Evolutionary conservation across 2,888 invertebrate genomes (phyloP).

Genomic region (Nineta flava): DNA sequence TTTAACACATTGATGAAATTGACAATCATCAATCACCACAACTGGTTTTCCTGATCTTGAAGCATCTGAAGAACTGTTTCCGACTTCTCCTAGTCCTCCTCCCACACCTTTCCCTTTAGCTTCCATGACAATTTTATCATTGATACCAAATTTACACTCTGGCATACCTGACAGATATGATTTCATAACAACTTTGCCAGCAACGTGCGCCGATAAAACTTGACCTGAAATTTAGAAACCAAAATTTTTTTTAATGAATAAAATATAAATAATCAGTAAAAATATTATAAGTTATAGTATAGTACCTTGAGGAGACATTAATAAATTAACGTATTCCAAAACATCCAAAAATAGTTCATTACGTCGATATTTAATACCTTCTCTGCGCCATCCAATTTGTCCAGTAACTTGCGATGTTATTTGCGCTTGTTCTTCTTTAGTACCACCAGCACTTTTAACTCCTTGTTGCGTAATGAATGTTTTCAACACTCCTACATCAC

Average conservation of each 20-base stretch:
- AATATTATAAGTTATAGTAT: too few species aligned
- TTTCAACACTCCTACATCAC: constrained; percentile 96
- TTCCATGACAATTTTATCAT: constrained; percentile 99
- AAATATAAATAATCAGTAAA: too few species aligned
- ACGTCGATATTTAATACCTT: constrained; percentile 96
- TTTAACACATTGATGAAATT: constrained; percentile 99
- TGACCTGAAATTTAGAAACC: constrained; percentile 49
- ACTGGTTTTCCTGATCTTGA: constrained; percentile 91
- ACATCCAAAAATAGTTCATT: constrained; percentile 98
- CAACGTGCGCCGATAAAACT: constrained; percentile 96
- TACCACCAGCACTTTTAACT: constrained; percentile 93
- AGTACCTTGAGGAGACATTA: constrained; percentile 98
- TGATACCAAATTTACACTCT: constrained; percentile 99
- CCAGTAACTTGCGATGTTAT: constrained; percentile 95
- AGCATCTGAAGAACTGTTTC: constrained; percentile 54
- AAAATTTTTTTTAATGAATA: too few species aligned
- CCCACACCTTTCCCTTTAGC: constrained; percentile 64
- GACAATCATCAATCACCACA: constrained; percentile 99
- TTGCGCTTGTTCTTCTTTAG: constrained; percentile 98
- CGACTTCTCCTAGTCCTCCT: constrained; percentile 43
- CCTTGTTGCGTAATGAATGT: constrained; percentile 99
- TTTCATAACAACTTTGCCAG: constrained; percentile 99
- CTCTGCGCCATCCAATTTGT: constrained; percentile 97
- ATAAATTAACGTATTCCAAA: constrained; percentile 92
- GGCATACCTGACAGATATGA: constrained; percentile 99